Evolutionary conservation across 2,797 vertebrate species (phyloP), one percentile per base, ranked within the genome.

Genomic region (Chromis chromis): DNA sequence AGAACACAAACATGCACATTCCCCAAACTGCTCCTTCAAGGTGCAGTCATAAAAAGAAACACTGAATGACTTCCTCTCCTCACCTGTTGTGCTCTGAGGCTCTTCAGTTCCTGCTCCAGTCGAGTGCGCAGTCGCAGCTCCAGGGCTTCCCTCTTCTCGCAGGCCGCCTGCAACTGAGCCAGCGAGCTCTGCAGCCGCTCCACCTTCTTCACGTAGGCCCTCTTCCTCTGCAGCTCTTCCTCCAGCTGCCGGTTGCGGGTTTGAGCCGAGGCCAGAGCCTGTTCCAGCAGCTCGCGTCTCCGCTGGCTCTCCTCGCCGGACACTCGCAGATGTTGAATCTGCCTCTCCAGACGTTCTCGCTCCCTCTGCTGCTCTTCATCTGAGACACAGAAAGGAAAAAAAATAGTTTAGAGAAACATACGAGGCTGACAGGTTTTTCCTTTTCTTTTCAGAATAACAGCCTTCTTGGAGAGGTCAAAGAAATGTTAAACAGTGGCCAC

Each of bases 51-150:
- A 10, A 33, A 33, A 56, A 14, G 1, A 62, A 62, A 63, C 6
- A 14, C 21, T 22, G 3, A 19, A 49, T 6, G 5, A 52, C 10
- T 40, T 54, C 9, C 8, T 62, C 8, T 19, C 6, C 81, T 90
- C 90, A 98, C 98, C 96, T 99, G 97, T 68, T 98, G 97, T 1
- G 96, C 94, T 55, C 98, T 91, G 75, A 99, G 93, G 74, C 93
- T 97, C 90, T 98, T 98, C 88, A 99, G 94, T 71, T 99, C 97
- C 89, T 98, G 97, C 94, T 99, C 98, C 65, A 99, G 92, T 61
- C 97, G 94, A 0, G 96, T 98, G 31, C 98, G 96, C 56, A 99
- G 94, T 24, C 96, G 93, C 71, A 97, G 90, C 88, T 99, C 98
- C 28, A 99, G 91, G 48, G 94, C 92, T 81, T 99, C 98, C 6